Conservation (phyloP, 2,888 invertebrate genomes). For the Eueremaeus valkanovi region DNA sequence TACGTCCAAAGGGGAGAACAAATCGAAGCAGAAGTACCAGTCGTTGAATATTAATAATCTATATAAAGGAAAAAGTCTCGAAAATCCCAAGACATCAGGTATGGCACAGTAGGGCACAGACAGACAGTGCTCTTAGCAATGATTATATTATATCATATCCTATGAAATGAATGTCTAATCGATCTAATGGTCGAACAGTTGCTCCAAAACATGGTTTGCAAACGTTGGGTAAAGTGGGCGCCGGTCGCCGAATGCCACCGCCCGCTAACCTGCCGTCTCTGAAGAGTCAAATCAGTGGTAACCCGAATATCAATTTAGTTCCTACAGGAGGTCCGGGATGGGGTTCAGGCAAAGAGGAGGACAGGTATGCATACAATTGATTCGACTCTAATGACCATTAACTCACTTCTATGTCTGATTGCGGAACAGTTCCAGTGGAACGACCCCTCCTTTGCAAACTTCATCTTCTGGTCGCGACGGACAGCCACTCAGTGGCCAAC, state of each 20-base stretch:
- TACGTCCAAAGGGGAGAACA: conserved; percentile 70
- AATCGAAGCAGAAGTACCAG: conserved; percentile 77
- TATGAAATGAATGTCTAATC: background rate
- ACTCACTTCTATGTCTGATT: background rate
- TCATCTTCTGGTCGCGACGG: conserved; percentile 11
- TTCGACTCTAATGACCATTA: background rate
- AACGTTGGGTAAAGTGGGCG: conserved; percentile 98
- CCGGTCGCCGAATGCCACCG: conserved; percentile 83
- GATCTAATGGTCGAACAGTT: conserved; percentile 51
- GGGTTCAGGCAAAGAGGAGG: conserved; percentile 55
- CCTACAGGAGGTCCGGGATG: conserved; percentile 75
- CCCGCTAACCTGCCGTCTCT: conserved; percentile 89
- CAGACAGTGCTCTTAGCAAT: no score
- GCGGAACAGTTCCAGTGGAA: conserved; percentile 10
- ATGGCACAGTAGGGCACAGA: background rate
- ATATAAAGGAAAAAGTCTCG: conserved; percentile 64
- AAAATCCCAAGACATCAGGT: conserved; percentile 55
- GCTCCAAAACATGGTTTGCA: conserved; percentile 99
- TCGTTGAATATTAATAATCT: conserved; percentile 97
- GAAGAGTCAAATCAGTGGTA: conserved; percentile 83
- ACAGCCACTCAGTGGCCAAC: background rate
- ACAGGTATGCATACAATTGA: conserved; percentile 34
- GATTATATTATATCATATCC: no score
- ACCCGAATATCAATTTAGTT: conserved; percentile 71
- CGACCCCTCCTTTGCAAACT: conserved; percentile 34